A percentile compares a stretch with the other conserved stretches of the same genome.
These are phyloP conservation scores for Anoura caudifer DNA, from an alignment of 2,113 vertebrate genomes.

Conservation along the genomic window DNA sequence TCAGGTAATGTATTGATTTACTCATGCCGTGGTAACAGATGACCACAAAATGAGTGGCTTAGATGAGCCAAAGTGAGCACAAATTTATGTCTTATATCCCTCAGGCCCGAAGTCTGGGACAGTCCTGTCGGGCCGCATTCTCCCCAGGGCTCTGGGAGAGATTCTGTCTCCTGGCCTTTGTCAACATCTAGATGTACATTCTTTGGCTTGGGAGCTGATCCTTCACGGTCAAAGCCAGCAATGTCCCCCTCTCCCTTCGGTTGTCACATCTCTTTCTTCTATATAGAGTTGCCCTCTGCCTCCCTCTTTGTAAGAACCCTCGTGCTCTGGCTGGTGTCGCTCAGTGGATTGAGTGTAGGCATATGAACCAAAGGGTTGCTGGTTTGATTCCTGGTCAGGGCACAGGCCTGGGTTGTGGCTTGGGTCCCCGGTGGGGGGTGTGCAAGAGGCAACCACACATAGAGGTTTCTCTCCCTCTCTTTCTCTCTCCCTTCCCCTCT, in stretches of 20 bases:
- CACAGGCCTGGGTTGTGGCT: no score
- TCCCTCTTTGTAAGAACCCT: background rate
- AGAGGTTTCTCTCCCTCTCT: no score
- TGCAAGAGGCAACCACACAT: no score
- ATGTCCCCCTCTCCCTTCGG: background rate
- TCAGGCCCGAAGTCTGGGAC: background rate
- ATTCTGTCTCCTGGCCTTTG: background rate
- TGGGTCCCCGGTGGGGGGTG: no score
- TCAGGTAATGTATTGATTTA: background rate
- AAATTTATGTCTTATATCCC: background rate
- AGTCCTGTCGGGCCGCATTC: background rate
- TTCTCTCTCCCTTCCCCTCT: no score
- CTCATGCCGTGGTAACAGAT: background rate
- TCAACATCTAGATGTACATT: background rate
- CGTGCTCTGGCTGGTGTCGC: no score
- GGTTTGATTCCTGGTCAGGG: no score
- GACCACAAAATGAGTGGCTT: background rate
- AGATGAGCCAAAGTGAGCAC: background rate
- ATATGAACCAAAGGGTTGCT: no score
- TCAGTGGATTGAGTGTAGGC: no score
- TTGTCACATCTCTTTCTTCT: background rate
- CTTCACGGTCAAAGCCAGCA: background rate
- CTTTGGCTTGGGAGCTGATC: background rate
- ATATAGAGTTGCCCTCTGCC: background rate
- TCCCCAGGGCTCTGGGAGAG: background rate